Base-by-base conservation (phyloP, 2,113 vertebrate species). In the Acinonyx jubatus region DNA sequence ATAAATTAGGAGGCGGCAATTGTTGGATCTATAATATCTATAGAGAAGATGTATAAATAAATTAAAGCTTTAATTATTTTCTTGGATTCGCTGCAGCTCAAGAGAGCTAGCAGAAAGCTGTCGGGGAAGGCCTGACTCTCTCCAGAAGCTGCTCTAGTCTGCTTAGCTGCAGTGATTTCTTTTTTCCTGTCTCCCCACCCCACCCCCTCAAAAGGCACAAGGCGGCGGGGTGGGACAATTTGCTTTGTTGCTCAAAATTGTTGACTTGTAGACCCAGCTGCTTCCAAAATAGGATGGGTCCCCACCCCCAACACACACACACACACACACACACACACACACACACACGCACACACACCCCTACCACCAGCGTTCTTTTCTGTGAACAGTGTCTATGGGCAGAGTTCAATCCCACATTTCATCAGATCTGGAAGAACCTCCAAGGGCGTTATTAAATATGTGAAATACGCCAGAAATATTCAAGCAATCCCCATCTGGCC, bases 1-100 rank as follows among this genome's bases (percentile, higher is more conserved):
- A 82, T 76, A 92, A 76, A 87, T 85, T 27, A 94, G 89, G 81
- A 95, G 68, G 74, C 15, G 69, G 83, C 23, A n/a, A 13, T 5
- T 57, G 69, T 71, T 23, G 63, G 76, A 83, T 96, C 87, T 97
- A 1, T 41, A 84, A 29, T 74, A 91, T 65, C 83, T 93, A 21
- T n/a, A 55, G 41, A 83, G 45, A 87, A 83, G 84, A 91, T 50
- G 33, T 61, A 91, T 52, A 80, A 96, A 96, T 94, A 98, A 97
- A 96, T 89, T n/a, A 57, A 81, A 79, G 61, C 88, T 98, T 98
- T 61, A 84, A 94, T 98, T 98, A 11, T 98, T 97, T 98, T 96
- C 80, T 97, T 94, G 57, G 45, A 63, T 92, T 97, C 4, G 7
- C 61, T 19, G 94, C 97, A 52, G 69, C 93, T 93, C 93, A 13